These are phyloP conservation scores for Stylophora pistillata DNA, from an alignment of 64 coral and sea anemone species.

Conservation along the genomic window DNA sequence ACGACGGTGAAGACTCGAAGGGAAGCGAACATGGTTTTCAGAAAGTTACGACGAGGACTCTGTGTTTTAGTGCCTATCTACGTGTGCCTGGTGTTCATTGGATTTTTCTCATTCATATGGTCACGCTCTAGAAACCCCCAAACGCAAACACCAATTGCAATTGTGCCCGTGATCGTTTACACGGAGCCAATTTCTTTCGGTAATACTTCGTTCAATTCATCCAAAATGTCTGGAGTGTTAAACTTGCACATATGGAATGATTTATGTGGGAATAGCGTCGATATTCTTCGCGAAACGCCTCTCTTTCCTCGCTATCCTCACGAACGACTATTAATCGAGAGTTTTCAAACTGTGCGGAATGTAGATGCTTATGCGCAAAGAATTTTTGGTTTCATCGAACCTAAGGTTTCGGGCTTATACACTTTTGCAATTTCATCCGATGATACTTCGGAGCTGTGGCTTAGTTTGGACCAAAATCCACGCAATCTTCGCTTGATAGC, in stretches of 20 bases:
- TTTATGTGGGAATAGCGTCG: conserved; percentile 32
- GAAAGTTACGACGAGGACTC: background rate
- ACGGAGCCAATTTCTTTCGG: background rate
- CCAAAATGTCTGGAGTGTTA: conserved; percentile 9
- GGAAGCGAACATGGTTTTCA: background rate
- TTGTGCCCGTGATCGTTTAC: background rate
- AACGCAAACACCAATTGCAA: background rate
- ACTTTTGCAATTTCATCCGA: conserved; percentile 66
- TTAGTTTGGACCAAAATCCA: conserved; percentile 60
- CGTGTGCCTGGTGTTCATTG: background rate
- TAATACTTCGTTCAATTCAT: background rate
- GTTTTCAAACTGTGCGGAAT: conserved; percentile 12
- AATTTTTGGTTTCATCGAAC: conserved; percentile 71
- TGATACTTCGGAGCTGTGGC: conserved; percentile 77
- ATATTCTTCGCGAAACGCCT: conserved; percentile 34
- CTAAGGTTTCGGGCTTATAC: conserved; percentile 41
- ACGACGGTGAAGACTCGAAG: background rate
- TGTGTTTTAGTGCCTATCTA: conserved; percentile 6
- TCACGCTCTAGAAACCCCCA: background rate
- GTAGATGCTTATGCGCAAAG: conserved; percentile 13
- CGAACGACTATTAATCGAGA: conserved; percentile 21
- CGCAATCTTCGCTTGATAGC: conserved; percentile 62
- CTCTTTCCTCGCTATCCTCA: conserved; percentile 59
- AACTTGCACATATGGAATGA: conserved; percentile 64
- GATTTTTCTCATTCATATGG: conserved; percentile 29